Base-by-base conservation (phyloP, 2,797 vertebrate genomes). In the Pseudopleuronectes americanus region DNA sequence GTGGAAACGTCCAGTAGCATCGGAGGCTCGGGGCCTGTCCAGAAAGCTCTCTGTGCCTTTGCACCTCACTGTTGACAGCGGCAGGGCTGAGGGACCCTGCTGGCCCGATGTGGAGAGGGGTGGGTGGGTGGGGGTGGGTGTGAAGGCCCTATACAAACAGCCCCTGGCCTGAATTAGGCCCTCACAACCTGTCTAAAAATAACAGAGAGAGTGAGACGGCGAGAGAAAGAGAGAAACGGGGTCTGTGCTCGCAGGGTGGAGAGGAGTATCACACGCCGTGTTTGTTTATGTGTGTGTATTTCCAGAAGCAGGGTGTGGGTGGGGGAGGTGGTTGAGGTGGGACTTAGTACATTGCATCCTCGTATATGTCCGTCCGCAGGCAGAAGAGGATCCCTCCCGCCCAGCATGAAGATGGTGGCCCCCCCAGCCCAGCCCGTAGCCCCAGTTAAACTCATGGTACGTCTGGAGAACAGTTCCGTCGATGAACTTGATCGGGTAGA, bases 361-460 rank as follows among this genome's bases (percentile, higher is more conserved):
- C 94, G 0, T 95, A 94, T 13, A 94, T 66, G 83, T 95, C 94
- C 17, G 92, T 95, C 56, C 94, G 89, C 87, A 96, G 92, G 87
- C 95, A 96, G 90, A 95, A 95, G 58, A 96, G 93, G 72, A 96
- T 92, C 58, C 93, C 95, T 1, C 91, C 91, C 94, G 1, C 95
- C 95, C 81, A 96, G 31, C 95, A 95, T 95, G 85, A 96, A 96
- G 88, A 96, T 95, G 64, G 93, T 94, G 56, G 95, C 92, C 0
- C 95, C 95, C 95, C 95, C 95, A 96, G 76, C 94, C 95, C 22
- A 96, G 90, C 12, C 95, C 95, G 28, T 96, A 96, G 73, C 95
- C 95, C 95, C 95, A 96, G 90, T 94, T 95, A 86, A 96, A 96
- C 88, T 96, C 95, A 0, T 96, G 94, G 84, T 95, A 95, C 9